Conservation (phyloP, 2,888 invertebrate species). For the Mantis religiosa region DNA sequence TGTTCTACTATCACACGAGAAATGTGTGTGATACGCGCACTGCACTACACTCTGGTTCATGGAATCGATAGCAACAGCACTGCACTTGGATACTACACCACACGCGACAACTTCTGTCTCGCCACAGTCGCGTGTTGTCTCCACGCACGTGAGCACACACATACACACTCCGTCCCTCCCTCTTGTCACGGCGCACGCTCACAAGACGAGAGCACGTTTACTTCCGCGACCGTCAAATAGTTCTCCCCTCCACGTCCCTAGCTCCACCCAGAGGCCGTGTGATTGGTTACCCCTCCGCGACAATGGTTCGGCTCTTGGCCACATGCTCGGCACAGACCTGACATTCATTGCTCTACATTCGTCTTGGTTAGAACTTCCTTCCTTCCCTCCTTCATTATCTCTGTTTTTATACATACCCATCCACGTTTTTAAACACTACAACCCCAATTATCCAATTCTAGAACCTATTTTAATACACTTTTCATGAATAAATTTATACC, state of each 20-base stretch:
- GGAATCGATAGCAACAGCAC: background rate
- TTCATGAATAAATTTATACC: too few relatives aligned
- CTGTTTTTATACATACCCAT: background rate
- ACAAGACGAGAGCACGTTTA: background rate
- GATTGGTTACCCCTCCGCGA: conserved; percentile 2
- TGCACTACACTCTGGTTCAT: background rate
- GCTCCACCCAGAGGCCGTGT: conserved; percentile 17
- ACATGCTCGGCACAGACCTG: background rate
- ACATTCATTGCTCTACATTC: background rate
- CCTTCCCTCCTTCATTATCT: background rate
- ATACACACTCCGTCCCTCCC: background rate
- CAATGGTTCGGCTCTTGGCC: background rate
- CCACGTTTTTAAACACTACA: too few relatives aligned
- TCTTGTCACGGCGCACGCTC: background rate
- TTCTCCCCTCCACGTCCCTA: background rate
- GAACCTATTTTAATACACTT: too few relatives aligned
- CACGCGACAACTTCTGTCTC: conserved; percentile 1
- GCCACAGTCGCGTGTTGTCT: background rate
- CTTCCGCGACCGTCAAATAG: conserved; percentile 26
- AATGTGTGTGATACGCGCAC: background rate
- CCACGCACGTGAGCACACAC: background rate
- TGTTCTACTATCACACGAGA: background rate
- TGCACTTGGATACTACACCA: background rate
- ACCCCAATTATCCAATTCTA: too few relatives aligned
- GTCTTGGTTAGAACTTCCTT: background rate